Evolutionary conservation across 2,113 vertebrate genomes (phyloP), one percentile per base, ranked within the genome.

Genomic region (Geococcyx californianus): DNA sequence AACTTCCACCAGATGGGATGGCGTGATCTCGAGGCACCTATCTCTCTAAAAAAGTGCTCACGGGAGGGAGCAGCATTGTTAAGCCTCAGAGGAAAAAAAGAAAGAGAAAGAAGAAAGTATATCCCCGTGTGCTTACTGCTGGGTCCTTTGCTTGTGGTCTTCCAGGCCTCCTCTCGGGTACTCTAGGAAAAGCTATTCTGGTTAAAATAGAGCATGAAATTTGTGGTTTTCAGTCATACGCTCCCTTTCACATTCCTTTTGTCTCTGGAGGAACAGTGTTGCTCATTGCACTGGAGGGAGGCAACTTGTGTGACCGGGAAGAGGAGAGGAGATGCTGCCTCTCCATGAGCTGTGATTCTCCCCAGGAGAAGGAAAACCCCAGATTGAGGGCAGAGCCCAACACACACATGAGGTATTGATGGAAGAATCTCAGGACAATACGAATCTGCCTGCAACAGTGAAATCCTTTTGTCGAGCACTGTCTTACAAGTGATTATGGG

Each of bases 401-500:
- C 2, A 1, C 3, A 3, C 38, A 11, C 0, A 1, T 13, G 51
- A 36, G 60, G 25, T 38, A 42, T 42, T 38, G 49, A 58, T 16
- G n/a, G 24, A 31, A 80, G 47, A 68, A 70, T 16, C 55, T 63
- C 56, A 56, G 69, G 44, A 47, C 76, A 75, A 14, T 24, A 52
- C 0, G 1, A 19, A 64, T 63, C 75, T 54, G 47, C 26, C 76
- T 42, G 54, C 58, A 82, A 51, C 74, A 40, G 52, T 12, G 67
- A 64, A 79, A 86, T 70, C 40, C 54, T 42, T 75, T 81, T 83
- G 89, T 76, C 67, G 69, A 34, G 67, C 33, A 19, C 49, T 68
- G 56, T 34, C 69, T 73, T 73, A 8, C 4, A 6, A 54, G 84
- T 40, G 84, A 84, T 87, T 82, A 66, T 8, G 76, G 62, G 52